These are phyloP conservation scores for Pterois miles DNA, from an alignment of 2,797 vertebrate species.

Conservation along the genomic window DNA sequence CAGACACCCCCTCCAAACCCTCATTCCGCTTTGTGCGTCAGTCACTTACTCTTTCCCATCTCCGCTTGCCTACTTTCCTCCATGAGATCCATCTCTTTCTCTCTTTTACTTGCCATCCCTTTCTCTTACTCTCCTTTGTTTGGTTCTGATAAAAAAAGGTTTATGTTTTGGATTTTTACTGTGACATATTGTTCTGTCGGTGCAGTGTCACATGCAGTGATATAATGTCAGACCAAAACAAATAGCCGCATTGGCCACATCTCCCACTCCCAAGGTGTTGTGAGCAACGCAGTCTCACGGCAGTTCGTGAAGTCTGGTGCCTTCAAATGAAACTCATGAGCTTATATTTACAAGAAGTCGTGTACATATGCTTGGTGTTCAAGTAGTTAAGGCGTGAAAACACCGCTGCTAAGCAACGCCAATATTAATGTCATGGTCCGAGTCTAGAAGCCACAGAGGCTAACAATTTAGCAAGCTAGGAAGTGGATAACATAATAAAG, in stretches of 20 bases:
- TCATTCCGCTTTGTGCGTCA: constrained; percentile 66
- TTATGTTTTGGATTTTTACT: constrained; percentile 25
- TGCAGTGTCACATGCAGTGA: neutral
- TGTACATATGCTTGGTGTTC: no score
- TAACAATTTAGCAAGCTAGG: no score
- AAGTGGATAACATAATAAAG: no score
- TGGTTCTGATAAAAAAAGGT: constrained; percentile 42
- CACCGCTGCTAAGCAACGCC: no score
- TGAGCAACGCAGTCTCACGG: no score
- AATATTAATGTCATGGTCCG: no score
- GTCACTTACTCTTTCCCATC: constrained; percentile 63
- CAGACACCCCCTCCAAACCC: constrained; percentile 49
- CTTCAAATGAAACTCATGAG: no score
- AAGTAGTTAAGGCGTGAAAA: no score
- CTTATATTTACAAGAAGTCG: no score
- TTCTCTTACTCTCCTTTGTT: constrained; percentile 19
- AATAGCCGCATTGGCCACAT: neutral
- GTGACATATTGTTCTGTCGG: neutral
- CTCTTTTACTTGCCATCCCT: constrained; percentile 11
- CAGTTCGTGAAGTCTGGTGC: no score
- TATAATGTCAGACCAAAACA: neutral
- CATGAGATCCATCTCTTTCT: constrained; percentile 50
- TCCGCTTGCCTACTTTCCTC: constrained; percentile 56
- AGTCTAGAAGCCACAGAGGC: no score
- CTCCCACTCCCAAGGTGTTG: neutral